phyloP scores from a whole-genome alignment of 2,888 invertebrate genomes.

The Cantharis nigra region DNA sequence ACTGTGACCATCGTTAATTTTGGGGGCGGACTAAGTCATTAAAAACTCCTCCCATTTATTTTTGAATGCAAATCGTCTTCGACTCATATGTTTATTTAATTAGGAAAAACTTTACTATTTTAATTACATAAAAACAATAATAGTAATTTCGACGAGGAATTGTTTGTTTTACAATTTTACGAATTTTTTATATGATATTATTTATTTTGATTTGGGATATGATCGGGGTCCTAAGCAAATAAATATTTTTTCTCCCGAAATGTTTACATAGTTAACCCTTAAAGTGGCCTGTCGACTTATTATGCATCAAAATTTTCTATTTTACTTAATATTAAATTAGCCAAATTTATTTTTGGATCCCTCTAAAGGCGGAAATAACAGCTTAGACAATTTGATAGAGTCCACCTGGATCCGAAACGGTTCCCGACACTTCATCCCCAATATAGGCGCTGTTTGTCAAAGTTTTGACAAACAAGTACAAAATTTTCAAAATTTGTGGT shows the following conservation, averaged over 20 bases:
- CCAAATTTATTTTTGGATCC: not conserved
- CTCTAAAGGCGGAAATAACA: not conserved
- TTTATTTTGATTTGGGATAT: not conserved
- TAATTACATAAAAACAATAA: not conserved
- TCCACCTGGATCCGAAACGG: not conserved
- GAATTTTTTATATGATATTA: not conserved
- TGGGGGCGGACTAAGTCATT: conserved; percentile 1
- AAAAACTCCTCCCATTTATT: conserved; percentile 10
- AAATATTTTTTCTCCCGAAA: not conserved
- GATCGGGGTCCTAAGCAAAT: not conserved
- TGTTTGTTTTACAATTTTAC: not conserved
- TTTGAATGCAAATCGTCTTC: conserved; percentile 1
- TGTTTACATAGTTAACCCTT: not conserved
- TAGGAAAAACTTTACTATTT: not conserved
- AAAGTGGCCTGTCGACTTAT: not conserved
- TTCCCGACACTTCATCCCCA: not conserved
- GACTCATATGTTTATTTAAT: not conserved
- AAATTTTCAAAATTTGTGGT: not conserved
- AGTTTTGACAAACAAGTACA: not conserved
- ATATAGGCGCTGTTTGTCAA: not conserved
- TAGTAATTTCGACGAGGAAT: not conserved
- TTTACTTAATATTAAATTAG: not conserved
- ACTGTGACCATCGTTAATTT: not conserved
- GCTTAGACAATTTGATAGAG: not conserved
- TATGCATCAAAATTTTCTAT: not conserved